Evolutionary conservation across 2,113 vertebrate genomes (phyloP).

Genomic region (Mionectes macconnelli): DNA sequence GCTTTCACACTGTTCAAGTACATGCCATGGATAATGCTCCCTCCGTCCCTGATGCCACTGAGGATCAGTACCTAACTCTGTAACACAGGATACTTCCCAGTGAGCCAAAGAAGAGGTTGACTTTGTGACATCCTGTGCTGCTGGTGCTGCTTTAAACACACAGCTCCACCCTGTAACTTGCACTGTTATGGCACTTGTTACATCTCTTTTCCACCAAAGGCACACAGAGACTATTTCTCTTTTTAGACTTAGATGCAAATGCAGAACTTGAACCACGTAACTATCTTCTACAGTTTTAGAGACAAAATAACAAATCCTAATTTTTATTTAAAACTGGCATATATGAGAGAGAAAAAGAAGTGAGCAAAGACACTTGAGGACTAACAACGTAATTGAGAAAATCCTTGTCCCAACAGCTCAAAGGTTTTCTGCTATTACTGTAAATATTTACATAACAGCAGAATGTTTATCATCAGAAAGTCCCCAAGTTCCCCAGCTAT

Average conservation of each 20-base stretch:
- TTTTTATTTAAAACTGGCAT: background rate
- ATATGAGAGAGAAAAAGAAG: background rate
- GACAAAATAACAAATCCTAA: background rate
- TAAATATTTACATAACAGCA: background rate
- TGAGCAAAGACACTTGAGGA: background rate
- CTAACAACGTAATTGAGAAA: background rate
- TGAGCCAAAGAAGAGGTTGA: background rate
- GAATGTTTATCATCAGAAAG: constrained; percentile 26
- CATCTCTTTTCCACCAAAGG: background rate
- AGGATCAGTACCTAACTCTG: background rate
- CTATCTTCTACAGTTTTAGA: background rate
- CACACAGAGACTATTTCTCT: background rate
- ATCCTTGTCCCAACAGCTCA: background rate
- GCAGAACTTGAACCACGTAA: background rate
- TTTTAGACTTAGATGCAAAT: background rate
- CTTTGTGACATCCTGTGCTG: background rate
- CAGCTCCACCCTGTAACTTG: background rate
- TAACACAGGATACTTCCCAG: background rate
- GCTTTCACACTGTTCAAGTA: background rate
- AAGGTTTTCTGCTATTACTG: constrained; percentile 12
- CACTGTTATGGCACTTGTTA: background rate
- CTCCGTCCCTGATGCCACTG: background rate
- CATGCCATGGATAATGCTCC: background rate
- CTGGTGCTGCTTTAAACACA: background rate
- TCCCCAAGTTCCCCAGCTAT: constrained; percentile 14